These are phyloP conservation scores for Gallinago jamesoni DNA, from an alignment of 2,113 vertebrate genomes.

Conservation along the genomic window DNA sequence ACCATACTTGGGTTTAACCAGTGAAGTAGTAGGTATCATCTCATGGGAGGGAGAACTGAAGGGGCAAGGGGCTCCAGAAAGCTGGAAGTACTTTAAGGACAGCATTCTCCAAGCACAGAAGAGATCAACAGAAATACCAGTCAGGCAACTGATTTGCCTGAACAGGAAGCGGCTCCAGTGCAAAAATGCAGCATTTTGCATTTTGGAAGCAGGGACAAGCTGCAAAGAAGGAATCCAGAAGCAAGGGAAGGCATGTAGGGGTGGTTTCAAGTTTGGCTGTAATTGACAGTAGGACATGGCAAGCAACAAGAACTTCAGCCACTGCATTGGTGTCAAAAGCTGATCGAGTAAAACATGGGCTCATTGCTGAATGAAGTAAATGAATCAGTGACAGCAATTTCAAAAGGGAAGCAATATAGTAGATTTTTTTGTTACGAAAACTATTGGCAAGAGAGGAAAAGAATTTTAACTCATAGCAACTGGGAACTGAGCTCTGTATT, in stretches of 20 bases:
- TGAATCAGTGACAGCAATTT: not conserved
- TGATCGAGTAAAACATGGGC: fast-evolving
- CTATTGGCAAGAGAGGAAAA: not conserved
- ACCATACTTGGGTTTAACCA: not conserved
- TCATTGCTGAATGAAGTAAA: not conserved
- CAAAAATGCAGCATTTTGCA: not conserved
- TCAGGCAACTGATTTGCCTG: not conserved
- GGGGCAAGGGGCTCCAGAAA: not conserved
- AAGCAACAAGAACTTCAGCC: not conserved
- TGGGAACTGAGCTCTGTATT: not conserved
- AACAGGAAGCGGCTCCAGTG: not conserved
- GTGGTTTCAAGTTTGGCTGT: not conserved
- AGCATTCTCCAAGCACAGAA: not conserved
- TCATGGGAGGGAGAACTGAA: not conserved
- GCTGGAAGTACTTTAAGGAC: not conserved
- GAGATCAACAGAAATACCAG: not conserved
- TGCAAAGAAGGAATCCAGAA: not conserved
- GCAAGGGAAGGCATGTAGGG: not conserved
- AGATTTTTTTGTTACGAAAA: not conserved
- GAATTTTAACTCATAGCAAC: not conserved
- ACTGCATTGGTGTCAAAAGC: not conserved
- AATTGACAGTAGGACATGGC: not conserved
- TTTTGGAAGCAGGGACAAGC: not conserved
- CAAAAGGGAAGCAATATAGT: not conserved
- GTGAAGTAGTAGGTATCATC: not conserved